Conservation (phyloP, 2,113 vertebrate species). For the Poeciliopsis occidentalis region DNA sequence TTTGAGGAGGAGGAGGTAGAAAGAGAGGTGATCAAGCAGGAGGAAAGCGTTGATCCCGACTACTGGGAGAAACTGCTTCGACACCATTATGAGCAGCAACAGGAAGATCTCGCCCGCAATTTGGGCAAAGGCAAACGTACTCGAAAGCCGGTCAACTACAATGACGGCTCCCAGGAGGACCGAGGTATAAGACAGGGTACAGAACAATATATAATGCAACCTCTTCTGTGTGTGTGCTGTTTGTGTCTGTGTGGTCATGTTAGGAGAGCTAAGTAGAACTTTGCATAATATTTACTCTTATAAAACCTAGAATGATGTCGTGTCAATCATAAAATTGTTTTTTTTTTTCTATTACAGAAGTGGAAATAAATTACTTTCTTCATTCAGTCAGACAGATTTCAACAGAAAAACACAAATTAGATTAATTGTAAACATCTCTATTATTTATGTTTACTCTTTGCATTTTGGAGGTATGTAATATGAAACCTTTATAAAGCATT, state of each 20-base stretch:
- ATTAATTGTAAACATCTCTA: not conserved
- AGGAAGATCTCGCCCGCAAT: slow-evolving; percentile 96
- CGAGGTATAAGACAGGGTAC: slow-evolving; percentile 91
- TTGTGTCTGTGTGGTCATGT: slow-evolving; percentile 61
- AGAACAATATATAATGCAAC: slow-evolving; percentile 72
- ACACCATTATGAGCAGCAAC: slow-evolving; percentile 98
- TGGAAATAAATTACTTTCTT: not conserved
- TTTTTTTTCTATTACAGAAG: not conserved
- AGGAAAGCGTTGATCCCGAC: slow-evolving; percentile 97
- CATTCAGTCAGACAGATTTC: not conserved
- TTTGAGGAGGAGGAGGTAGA: slow-evolving; percentile 94
- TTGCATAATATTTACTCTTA: slow-evolving; percentile 15
- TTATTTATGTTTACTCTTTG: not conserved
- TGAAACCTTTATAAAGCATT: not conserved
- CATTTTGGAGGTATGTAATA: not conserved
- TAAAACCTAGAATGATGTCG: not conserved
- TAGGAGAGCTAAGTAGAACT: slow-evolving; percentile 3
- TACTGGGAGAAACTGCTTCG: slow-evolving; percentile 98
- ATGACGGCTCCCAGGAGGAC: slow-evolving; percentile 98
- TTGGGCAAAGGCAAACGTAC: slow-evolving; percentile 98
- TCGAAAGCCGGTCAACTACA: slow-evolving; percentile 99
- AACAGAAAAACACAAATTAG: not conserved
- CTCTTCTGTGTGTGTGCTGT: slow-evolving; percentile 61
- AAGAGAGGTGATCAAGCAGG: slow-evolving; percentile 98
- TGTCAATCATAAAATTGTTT: not conserved